A percentile compares a stretch with the other conserved stretches of the same genome.
These are phyloP conservation scores for Panagrolaimus sp. DNA, from an alignment of 1,140 invertebrate genomes.

Conservation along the genomic window DNA sequence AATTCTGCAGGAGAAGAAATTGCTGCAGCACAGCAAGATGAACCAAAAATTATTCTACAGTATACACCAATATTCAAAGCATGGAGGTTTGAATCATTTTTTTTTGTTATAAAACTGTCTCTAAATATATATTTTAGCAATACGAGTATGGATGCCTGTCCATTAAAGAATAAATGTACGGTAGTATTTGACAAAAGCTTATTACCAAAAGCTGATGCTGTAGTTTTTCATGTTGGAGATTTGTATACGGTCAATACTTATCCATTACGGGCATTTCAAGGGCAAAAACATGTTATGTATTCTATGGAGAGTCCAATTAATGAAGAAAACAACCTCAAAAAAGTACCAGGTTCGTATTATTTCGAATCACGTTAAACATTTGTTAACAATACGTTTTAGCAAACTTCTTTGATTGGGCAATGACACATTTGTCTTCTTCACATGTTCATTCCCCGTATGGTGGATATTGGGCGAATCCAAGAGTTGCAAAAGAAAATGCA, in stretches of 20 bases:
- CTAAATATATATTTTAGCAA: no score
- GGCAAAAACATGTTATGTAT: neutral
- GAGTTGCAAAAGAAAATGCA: conserved; percentile 8
- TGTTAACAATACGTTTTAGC: neutral
- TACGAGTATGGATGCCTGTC: conserved; percentile 1
- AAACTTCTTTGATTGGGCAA: conserved; percentile 33
- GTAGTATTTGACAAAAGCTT: conserved; percentile 17
- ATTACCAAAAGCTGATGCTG: conserved; percentile 16
- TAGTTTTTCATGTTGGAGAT: conserved; percentile 30
- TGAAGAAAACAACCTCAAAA: neutral
- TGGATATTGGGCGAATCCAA: conserved; percentile 28
- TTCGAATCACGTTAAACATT: neutral
- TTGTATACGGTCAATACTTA: neutral
- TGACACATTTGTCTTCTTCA: conserved; percentile 21
- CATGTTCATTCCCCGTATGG: conserved; percentile 29
- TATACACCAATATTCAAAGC: neutral
- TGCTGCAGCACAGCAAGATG: no score
- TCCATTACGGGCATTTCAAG: neutral
- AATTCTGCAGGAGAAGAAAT: no score
- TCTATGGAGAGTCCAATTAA: neutral
- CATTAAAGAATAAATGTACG: conserved; percentile 14
- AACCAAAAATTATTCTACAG: neutral
- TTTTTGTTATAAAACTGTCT: no score
- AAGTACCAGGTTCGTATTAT: neutral
- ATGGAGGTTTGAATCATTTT: no score